Base-by-base conservation (phyloP, 2,888 invertebrate species). In the Allolobophora icterica region DNA sequence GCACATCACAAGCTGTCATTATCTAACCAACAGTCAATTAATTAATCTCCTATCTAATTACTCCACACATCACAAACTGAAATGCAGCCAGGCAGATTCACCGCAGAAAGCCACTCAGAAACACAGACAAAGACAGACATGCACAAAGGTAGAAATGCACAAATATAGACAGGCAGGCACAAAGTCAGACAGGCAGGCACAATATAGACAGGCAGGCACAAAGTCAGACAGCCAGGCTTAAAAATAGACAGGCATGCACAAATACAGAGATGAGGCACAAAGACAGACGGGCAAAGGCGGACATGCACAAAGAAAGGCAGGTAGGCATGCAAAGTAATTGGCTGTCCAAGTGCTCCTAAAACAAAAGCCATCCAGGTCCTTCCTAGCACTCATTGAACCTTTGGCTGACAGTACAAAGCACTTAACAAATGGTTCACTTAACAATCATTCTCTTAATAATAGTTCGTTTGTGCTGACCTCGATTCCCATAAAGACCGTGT, bases 401-500 rank as follows among this genome's bases (percentile, higher is more conserved):
- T 30, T n/a, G 13, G 71, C 71, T 71, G n/a, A n/a, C 8, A 71
- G 30, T 71, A 71, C n/a, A 3, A 71, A 30, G n/a, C 71, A 71
- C 30, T 71, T n/a, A n/a, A n/a, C n/a, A 71, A 71, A 45, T 19
- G 13, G 71, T n/a, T 71, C 30, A 71, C n/a, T n/a, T n/a, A n/a
- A n/a, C 11, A 58, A 58, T 58, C 17, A 11, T 45, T 17, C 2
- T 13, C 13, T 19, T 52, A 52, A 52, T 52, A 52, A 52, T 11
- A 52, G 71, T n/a, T n/a, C 30, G 17, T n/a, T 71, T 71, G 30
- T n/a, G 94, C 96, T 95, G 96, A 98, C 98, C 96, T 97, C 97
- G 93, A 99, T 97, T 93, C 98, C 97, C 93, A 97, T 97, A 96
- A 99, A 99, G 93, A 99, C 97, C 91, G 96, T 96, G 92, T 97